Percentiles rank a stretch among this genome's conserved stretches.
These are phyloP conservation scores for Syngnathoides biaculeatus DNA, from an alignment of 2,113 vertebrate genomes.

Conservation along the genomic window DNA sequence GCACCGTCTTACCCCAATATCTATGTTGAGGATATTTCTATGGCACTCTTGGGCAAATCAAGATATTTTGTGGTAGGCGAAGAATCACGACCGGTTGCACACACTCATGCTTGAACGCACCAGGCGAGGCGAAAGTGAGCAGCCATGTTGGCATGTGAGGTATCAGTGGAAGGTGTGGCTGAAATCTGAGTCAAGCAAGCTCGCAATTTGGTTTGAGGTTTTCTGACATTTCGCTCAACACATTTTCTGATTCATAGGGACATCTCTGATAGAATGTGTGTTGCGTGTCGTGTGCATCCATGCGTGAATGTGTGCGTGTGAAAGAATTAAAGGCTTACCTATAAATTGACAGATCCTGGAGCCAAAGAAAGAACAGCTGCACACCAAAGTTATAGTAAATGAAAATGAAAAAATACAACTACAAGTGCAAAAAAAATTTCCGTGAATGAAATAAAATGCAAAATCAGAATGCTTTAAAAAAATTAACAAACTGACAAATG, in stretches of 20 bases:
- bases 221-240: neutral
- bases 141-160: neutral
- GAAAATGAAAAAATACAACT: no score
- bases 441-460: no score
- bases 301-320: neutral
- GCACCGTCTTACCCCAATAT: no score
- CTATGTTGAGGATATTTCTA: no score
- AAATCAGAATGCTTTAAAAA: no score
- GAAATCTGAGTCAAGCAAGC: constrained; percentile 4
- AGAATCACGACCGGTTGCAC: neutral
- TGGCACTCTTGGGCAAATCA: neutral
- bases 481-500: no score
- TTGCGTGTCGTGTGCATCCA: neutral
- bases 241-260: neutral
- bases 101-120: constrained; percentile 1
- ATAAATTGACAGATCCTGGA: no score
- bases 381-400: no score
- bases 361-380: no score
- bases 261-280: neutral
- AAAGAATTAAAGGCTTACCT: no score
- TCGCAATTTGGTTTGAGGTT: neutral
- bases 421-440: no score
- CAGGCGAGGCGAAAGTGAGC: constrained; percentile 11
- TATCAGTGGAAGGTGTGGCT: constrained; percentile 8
- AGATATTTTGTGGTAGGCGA: neutral